These are phyloP conservation scores for Nipponacmea schrenckii DNA, from an alignment of 2,888 invertebrate genomes.

Conservation along the genomic window DNA sequence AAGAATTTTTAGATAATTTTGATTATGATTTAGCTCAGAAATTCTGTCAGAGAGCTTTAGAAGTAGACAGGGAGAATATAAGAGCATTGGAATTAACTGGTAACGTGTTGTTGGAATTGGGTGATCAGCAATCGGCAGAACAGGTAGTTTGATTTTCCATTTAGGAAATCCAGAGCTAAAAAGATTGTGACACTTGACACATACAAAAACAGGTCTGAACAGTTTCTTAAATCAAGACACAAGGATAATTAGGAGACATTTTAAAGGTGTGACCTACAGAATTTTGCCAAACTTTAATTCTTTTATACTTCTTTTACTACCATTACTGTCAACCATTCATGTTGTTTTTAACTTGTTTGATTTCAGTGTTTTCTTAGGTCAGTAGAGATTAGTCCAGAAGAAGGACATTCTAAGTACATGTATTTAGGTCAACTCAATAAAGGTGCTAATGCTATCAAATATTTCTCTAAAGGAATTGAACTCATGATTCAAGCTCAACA, in stretches of 20 bases:
- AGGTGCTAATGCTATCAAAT: conserved; percentile 65
- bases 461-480: conserved; percentile 68
- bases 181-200: no score
- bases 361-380: conserved; percentile 64
- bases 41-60: conserved; percentile 67
- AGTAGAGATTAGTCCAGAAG: conserved; percentile 65
- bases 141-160: conserved; percentile 46
- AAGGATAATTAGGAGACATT: no score
- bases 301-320: no score
- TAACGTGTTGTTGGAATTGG: conserved; percentile 65
- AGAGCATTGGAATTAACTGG: conserved; percentile 67
- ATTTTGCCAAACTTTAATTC: no score
- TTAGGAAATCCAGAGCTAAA: no score
- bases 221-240: no score
- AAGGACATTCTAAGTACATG: conserved; percentile 69
- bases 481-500: conserved; percentile 59
- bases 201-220: no score
- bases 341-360: no score
- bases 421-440: conserved; percentile 68
- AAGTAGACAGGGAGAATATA: conserved; percentile 65
- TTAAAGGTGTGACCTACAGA: no score
- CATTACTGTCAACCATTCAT: no score
- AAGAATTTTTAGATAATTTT: conserved; percentile 67
- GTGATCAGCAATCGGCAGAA: conserved; percentile 66
- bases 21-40: conserved; percentile 67